Percentiles rank a stretch among this genome's conserved stretches.
These are phyloP conservation scores for Sylvilagus bachmani DNA, from an alignment of 2,113 vertebrate species.

Conservation along the genomic window DNA sequence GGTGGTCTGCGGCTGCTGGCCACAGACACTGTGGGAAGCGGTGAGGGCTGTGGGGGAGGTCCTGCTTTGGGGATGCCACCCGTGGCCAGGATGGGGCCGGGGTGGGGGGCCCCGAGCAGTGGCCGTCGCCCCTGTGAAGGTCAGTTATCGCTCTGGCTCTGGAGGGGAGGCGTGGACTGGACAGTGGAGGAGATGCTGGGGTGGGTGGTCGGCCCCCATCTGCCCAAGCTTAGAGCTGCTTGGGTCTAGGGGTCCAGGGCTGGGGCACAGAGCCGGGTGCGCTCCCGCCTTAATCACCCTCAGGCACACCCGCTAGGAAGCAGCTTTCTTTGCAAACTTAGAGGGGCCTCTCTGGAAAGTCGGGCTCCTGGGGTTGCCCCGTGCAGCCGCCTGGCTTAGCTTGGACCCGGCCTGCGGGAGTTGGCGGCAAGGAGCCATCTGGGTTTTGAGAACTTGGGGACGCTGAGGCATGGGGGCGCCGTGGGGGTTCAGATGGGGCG, in stretches of 20 bases:
- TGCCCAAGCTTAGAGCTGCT: not conserved
- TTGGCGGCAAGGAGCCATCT: not conserved
- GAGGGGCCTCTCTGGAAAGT: not conserved
- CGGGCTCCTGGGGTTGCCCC: not conserved
- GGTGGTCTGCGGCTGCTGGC: not conserved
- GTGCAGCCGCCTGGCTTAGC: not conserved
- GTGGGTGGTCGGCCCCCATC: not conserved
- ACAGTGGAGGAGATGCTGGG: not conserved
- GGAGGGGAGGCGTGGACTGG: constrained; percentile 22
- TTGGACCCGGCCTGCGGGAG: not conserved
- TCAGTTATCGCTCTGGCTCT: constrained; percentile 44
- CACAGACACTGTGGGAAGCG: not conserved
- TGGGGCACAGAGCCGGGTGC: not conserved
- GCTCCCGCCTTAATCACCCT: too few relatives aligned
- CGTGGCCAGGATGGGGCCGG: not conserved
- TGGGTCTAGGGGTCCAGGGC: not conserved
- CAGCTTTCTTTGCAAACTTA: not conserved
- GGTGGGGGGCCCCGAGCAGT: not conserved
- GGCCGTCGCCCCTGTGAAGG: constrained; percentile 61
- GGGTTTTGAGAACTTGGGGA: not conserved
- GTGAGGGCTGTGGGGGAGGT: not conserved
- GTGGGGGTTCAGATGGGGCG: not conserved
- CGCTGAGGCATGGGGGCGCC: not conserved
- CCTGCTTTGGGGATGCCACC: not conserved
- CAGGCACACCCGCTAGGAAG: not conserved